Evolutionary conservation across 2,113 vertebrate species (phyloP).

Genomic region (Chaetodon trifascialis): DNA sequence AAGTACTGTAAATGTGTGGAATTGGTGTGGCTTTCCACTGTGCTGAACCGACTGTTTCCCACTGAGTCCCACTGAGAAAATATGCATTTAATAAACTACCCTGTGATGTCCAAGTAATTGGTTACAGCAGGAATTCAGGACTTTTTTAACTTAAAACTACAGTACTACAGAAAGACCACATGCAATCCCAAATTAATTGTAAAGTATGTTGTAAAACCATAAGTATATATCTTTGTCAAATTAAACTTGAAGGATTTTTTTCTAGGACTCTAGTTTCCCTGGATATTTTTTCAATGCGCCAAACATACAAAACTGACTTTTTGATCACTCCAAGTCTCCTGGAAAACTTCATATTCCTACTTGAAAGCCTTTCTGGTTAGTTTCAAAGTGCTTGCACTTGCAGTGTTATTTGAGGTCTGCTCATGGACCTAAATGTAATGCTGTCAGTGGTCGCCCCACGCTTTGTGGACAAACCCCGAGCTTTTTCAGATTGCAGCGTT

Average conservation of each 20-base stretch:
- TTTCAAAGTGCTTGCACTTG: not conserved
- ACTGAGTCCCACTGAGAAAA: not conserved
- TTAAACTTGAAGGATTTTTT: not conserved
- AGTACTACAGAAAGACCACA: not conserved
- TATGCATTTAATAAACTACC: not conserved
- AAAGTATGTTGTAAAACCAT: not conserved
- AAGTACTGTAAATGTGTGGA: not conserved
- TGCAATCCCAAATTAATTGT: not conserved
- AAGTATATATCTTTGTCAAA: not conserved
- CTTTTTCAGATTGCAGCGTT: constrained; percentile 6
- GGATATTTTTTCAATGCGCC: not conserved
- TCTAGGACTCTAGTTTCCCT: not conserved
- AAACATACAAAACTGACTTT: not conserved
- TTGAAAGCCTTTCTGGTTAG: not conserved
- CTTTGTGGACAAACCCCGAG: constrained; percentile 17
- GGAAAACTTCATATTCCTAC: constrained; percentile 4
- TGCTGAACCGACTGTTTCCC: constrained; percentile 36
- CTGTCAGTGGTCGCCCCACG: not conserved
- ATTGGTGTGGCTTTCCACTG: constrained; percentile 39
- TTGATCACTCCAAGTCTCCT: not conserved
- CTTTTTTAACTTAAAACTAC: not conserved
- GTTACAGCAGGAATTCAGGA: not conserved
- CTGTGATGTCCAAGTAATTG: not conserved
- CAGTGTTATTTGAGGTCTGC: not conserved
- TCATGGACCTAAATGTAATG: not conserved